phyloP scores from a whole-genome alignment of 2,888 invertebrate genomes.

The Perithous albicinctus region DNA sequence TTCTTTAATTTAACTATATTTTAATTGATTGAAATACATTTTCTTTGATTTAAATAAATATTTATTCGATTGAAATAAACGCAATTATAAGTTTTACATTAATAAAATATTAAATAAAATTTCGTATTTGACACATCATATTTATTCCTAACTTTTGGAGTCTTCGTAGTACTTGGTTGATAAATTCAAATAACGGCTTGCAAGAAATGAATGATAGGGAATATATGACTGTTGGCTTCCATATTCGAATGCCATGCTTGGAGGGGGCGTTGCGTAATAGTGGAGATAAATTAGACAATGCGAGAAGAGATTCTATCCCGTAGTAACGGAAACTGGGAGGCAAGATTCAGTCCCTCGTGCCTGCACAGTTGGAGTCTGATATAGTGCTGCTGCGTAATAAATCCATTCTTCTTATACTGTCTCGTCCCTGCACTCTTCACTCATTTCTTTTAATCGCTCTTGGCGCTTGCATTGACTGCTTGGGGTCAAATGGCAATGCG shows the following conservation, averaged over 20 bases:
- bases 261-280: slow-evolving; percentile 20
- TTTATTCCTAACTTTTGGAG: too few species aligned
- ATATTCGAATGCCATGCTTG: background rate
- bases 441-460: slow-evolving; percentile 3
- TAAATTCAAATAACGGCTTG: too few species aligned
- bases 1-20: too few species aligned
- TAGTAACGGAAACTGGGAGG: slow-evolving; percentile 15
- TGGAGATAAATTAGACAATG: slow-evolving; percentile 23
- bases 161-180: too few species aligned
- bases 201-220: background rate
- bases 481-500: slow-evolving; percentile 1
- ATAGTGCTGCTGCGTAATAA: slow-evolving; percentile 19
- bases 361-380: background rate
- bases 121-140: too few species aligned
- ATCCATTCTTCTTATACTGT: slow-evolving; percentile 19
- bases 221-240: background rate
- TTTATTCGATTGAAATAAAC: too few species aligned
- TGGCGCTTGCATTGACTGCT: background rate
- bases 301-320: background rate
- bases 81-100: too few species aligned
- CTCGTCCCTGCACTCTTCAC: background rate
- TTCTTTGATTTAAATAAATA: too few species aligned
- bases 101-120: too few species aligned
- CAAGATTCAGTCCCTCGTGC: background rate
- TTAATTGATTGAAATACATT: too few species aligned